These are phyloP conservation scores for Phocides pigmalion DNA, from an alignment of 1,140 invertebrate genomes.

Conservation along the genomic window DNA sequence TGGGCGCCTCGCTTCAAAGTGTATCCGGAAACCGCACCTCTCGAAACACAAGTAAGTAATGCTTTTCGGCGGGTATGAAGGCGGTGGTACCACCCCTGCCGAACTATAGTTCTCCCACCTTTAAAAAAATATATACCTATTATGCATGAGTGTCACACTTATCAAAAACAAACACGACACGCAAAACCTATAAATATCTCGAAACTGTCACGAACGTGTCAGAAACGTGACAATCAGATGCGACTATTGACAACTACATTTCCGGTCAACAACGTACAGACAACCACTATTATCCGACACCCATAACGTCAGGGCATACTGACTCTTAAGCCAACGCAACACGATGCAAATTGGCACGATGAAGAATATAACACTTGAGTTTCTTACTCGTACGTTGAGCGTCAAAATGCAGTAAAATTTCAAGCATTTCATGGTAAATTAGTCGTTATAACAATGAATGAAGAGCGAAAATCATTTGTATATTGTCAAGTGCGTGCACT, in stretches of 20 bases:
- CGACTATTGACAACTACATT: conserved; percentile 13
- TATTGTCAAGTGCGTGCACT: background rate
- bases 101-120: too few species aligned
- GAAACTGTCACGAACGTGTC: conserved; percentile 14
- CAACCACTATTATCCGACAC: background rate
- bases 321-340: background rate
- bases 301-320: background rate
- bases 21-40: too few species aligned
- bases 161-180: background rate
- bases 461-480: background rate
- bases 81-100: too few species aligned
- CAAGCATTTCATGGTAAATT: background rate
- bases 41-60: too few species aligned
- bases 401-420: background rate
- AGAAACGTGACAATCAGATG: conserved; percentile 28
- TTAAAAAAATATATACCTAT: too few species aligned
- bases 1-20: too few species aligned
- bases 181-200: conserved; percentile 25
- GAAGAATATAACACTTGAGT: too few species aligned
- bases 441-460: background rate
- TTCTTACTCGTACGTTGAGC: background rate
- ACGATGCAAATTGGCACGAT: background rate
- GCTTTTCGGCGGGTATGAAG: too few species aligned
- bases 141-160: background rate
- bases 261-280: conserved; percentile 18